Base-by-base conservation (phyloP, 2,113 vertebrate genomes). In the Sceloporus tristichus region DNA sequence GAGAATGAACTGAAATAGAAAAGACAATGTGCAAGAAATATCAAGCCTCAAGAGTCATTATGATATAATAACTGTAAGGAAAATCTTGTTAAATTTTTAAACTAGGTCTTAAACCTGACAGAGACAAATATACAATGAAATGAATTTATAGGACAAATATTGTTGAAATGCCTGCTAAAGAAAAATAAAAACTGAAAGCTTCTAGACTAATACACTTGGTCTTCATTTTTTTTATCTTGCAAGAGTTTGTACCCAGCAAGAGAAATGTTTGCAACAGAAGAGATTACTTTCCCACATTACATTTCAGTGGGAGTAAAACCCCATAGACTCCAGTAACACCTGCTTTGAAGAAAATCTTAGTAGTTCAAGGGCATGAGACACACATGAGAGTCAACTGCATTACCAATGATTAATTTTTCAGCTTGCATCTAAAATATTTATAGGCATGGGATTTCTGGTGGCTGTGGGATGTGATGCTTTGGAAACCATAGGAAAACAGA, bases 271-370 rank as follows among this genome's bases (percentile, higher is more conserved):
- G 48, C 27, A 27, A 25, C 7, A 40, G 56, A 48, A 84, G 8
- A n/a, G 65, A 3, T 62, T 3, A 29, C 38, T 5, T 25, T 70
- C 62, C 48, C 3, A 0, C 54, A 90, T 83, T 16, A 77, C 11
- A 3, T 70, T 0, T 48, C 29, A 23, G n/a, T 18, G 34, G 19
- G 14, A 62, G 59, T 42, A 91, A 92, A 81, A 3, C 66, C 8
- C 73, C 88, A n/a, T 40, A 76, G 54, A 70, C 1, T 85, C 25
- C 68, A 91, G 59, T 78, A 91, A 42, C 16, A 66, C 21, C 89
- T 18, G 7, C 29, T 14, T 68, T 78, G 42, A 18, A 56, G 88
- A 85, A 79, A 79, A 42, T 27, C 56, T 86, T 53, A 87, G 76
- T 2, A 78, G 13, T 27, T 5, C 79, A 53, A 88, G 65, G 54